Base-by-base conservation (phyloP, 2,888 invertebrate species). In the Germaria angustata region DNA sequence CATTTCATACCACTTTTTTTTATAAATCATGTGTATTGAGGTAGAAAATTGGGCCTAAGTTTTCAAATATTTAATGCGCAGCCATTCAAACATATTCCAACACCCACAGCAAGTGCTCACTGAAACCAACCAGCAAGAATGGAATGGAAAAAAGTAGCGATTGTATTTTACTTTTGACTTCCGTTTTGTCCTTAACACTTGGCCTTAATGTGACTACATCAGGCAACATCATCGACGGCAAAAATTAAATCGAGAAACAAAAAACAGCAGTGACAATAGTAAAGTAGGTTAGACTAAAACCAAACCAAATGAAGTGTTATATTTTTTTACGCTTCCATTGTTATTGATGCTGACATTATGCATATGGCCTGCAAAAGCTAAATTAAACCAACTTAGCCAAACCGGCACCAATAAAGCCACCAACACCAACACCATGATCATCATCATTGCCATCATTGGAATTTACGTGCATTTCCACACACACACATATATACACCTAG, bases 331-430 rank as follows among this genome's bases (percentile, higher is more conserved):
- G 61, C 81, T 72, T 68, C 53, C 66, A 34, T 72, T 53, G 66
- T 66, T 81, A 81, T 81, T 73, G 66, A 72, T 77, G 72, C 57
- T 77, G 77, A 77, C 72, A 68, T 72, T 72, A 61, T 66, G 72
- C 81, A 77, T 66, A 65, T 81, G 72, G 66, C 44, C 44, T 22
- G 71, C 41, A 44, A 49, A 44, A 77, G 44, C 81, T 34, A 76
- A 76, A 71, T 76, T 59, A 76, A 81, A 76, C 75, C 68, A 55
- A 69, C 46, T 69, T 76, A 69, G 76, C 80, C 77, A 55, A 8
- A 55, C 41, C 36, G 44, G 20, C 22, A 22, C 61, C 51, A 4
- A 11, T 39, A 20, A 13, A 46, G 36, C 6, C 15, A 65, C 8
- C 32, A 32, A 24, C 49, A 15, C 39, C 46, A 69, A n/a, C 44